Evolutionary conservation across 2,888 invertebrate genomes (phyloP).

Genomic region (Bhutanitis thaidina): DNA sequence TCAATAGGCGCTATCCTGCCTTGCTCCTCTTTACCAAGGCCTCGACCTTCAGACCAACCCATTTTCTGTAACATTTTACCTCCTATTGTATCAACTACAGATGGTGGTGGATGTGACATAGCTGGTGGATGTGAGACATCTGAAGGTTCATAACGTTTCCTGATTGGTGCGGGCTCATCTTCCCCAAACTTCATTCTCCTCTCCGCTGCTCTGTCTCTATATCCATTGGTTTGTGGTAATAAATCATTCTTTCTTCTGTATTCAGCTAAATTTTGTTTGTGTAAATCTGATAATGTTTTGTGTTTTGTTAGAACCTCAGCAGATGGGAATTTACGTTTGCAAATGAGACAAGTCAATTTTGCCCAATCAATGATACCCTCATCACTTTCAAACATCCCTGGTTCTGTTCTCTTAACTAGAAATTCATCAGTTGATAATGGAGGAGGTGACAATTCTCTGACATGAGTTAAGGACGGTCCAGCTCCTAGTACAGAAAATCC

Average conservation of each 20-base stretch:
- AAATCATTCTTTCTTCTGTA: conserved; percentile 66
- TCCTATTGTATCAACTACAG: conserved; percentile 93
- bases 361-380: conserved; percentile 92
- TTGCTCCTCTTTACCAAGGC: conserved; percentile 95
- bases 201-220: conserved; percentile 98
- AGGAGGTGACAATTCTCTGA: conserved; percentile 58
- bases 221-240: conserved; percentile 70
- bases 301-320: conserved; percentile 94
- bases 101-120: conserved; percentile 81
- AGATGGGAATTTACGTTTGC: conserved; percentile 96
- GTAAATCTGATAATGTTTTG: conserved; percentile 94
- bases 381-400: conserved; percentile 80
- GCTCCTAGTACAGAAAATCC: conserved; percentile 95
- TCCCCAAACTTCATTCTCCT: conserved; percentile 95
- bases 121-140: conserved; percentile 68
- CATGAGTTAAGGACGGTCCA: conserved; percentile 61
- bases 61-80: conserved; percentile 97
- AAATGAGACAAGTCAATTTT: conserved; percentile 95
- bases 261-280: conserved; percentile 90
- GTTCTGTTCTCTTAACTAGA: conserved; percentile 72
- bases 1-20: conserved; percentile 96
- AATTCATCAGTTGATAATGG: conserved; percentile 55
- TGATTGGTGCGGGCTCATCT: conserved; percentile 82
- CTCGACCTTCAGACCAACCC: conserved; percentile 99
- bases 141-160: conserved; percentile 62